Percentiles rank a stretch among this genome's conserved stretches.
These are phyloP conservation scores for Zaprionus gabonicus DNA, from an alignment of 1,140 invertebrate genomes.

Conservation along the genomic window DNA sequence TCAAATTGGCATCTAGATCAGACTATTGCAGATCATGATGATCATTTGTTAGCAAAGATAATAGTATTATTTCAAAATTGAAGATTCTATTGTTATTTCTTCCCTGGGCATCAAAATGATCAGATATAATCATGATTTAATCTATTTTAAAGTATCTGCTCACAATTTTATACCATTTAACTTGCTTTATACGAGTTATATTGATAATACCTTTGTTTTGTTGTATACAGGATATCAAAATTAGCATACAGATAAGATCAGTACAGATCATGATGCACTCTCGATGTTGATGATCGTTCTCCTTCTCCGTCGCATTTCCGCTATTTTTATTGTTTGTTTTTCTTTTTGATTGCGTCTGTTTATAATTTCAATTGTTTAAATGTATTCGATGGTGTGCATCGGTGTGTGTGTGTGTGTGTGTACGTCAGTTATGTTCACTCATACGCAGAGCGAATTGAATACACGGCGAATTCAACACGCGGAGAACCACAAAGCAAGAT, in stretches of 20 bases:
- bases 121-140: no score
- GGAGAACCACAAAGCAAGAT: conserved; percentile 10
- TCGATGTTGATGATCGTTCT: neutral
- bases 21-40: no score
- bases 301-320: conserved; percentile 28
- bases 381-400: neutral
- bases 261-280: neutral
- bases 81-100: no score
- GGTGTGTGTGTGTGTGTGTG: conserved; percentile 7
- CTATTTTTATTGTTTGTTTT: conserved; percentile 31
- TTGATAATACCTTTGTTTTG: neutral
- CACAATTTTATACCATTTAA: neutral
- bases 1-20: no score
- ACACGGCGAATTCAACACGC: conserved; percentile 44
- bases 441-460: conserved; percentile 29
- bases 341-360: conserved; percentile 15
- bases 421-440: conserved; percentile 1
- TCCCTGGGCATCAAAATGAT: no score
- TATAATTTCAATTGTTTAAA: conserved; percentile 45
- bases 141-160: no score
- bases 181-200: neutral
- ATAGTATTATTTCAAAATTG: no score
- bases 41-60: no score
- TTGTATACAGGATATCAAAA: conserved; percentile 26
- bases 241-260: conserved; percentile 12